Evolutionary conservation across 2,888 invertebrate species (phyloP).

Genomic region (Leucozona laternaria): DNA sequence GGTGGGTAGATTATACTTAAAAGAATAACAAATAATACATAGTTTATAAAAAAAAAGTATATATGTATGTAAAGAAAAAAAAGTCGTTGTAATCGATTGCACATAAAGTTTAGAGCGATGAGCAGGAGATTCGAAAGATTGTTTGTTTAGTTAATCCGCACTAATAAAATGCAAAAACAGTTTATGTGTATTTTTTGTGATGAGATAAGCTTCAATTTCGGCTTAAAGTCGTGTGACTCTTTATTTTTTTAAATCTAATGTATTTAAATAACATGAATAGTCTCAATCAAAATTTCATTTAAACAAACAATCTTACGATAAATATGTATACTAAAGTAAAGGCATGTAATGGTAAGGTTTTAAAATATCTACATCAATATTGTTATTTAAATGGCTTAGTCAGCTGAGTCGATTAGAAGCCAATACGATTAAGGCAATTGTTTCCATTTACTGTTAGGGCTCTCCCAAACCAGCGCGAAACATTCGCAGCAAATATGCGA

Average conservation of each 20-base stretch:
- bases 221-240: not conserved
- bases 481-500: no score
- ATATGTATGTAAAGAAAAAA: slow-evolving; percentile 35
- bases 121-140: slow-evolving; percentile 22
- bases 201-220: no score
- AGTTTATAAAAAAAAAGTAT: slow-evolving; percentile 3
- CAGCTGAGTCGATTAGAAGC: no score
- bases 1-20: not conserved
- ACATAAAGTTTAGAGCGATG: slow-evolving; percentile 19
- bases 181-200: no score
- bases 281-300: not conserved
- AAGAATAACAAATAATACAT: slow-evolving; percentile 6
- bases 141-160: not conserved
- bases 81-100: slow-evolving; percentile 70
- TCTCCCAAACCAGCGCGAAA: no score
- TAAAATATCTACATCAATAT: slow-evolving; percentile 35
- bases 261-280: not conserved
- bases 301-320: slow-evolving; percentile 26
- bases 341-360: slow-evolving; percentile 3
- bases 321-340: not conserved
- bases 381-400: not conserved
- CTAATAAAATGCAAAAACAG: no score
- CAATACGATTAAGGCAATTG: no score
- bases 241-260: not conserved
- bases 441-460: no score